These are phyloP conservation scores for Parazoanthus darwini DNA, from an alignment of 92 coral and sea anemone species.

Conservation along the genomic window DNA sequence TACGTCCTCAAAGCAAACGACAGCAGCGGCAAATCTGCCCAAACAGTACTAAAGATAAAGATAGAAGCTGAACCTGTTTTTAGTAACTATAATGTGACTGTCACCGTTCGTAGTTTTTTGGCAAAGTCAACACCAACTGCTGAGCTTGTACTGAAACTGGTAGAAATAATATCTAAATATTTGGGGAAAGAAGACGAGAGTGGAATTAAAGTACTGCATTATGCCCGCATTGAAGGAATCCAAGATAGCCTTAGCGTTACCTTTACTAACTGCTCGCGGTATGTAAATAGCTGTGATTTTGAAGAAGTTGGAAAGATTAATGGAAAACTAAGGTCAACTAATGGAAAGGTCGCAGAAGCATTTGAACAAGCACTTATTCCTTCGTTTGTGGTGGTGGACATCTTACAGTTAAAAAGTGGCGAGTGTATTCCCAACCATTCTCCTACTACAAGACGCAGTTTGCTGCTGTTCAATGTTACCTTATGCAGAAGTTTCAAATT, in stretches of 20 bases:
- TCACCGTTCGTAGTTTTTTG: conserved; percentile 25
- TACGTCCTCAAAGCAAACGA: conserved; percentile 46
- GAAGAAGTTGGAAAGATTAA: background rate
- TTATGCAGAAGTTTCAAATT: conserved; percentile 30
- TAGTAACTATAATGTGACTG: conserved; percentile 37
- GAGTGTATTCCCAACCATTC: conserved; percentile 25
- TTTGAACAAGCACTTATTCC: conserved; percentile 30
- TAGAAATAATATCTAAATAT: conserved; percentile 17
- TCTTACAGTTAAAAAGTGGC: conserved; percentile 8
- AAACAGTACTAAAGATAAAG: conserved; percentile 11
- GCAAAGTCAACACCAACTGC: conserved; percentile 35
- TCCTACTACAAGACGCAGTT: conserved; percentile 22
- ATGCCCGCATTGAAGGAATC: conserved; percentile 9
- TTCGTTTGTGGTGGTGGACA: conserved; percentile 29
- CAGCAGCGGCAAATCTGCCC: conserved; percentile 35
- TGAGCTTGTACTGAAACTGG: conserved; percentile 26
- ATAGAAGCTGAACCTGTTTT: conserved; percentile 6
- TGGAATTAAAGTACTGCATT: conserved; percentile 23
- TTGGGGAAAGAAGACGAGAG: background rate
- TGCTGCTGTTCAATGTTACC: conserved; percentile 24
- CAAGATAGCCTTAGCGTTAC: conserved; percentile 39
- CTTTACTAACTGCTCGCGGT: conserved; percentile 43
- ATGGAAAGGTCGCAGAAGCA: conserved; percentile 1
- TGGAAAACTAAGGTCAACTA: background rate
- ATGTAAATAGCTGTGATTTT: conserved; percentile 32